Base-by-base conservation (phyloP, 2,113 vertebrate species). In the Saimiri boliviensis region DNA sequence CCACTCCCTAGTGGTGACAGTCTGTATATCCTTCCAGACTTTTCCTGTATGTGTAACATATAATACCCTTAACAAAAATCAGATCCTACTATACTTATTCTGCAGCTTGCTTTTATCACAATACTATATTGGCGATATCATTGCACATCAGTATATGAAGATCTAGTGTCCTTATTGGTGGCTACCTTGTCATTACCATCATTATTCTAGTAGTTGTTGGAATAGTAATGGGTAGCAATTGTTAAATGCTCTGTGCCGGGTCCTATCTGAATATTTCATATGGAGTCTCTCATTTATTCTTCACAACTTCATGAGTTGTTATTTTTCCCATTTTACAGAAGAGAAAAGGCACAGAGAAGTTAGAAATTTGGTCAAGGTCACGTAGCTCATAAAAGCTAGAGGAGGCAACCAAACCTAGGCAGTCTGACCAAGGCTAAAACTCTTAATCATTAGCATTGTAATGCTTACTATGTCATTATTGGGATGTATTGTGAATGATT, bases 31-130 rank as follows among this genome's bases (percentile, higher is more conserved):
- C 54, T 76, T 89, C 47, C 89, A 94, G 71, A 80, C 54, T 84
- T 94, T 56, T 63, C 71, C 27, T 60, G 54, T 86, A 60, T 54
- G 58, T 60, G n/a, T 42, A 90, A 73, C 25, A 60, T 60, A 37
- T 47, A 91, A 79, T 91, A 49, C 42, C 63, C 20, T 96, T 87
- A 89, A 93, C 37, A 60, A 92, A 97, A 94, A 52, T 79, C 86
- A 89, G 21, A 60, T 52, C 49, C 80, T 77, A 40, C 52, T 92
- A 27, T 87, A 66, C 37, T 76, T 68, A 81, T 25, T 95, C 40
- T 74, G 74, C 45, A 74, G 8, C 32, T 88, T 92, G 63, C 71
- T 87, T 95, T 81, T 86, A 85, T 83, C 23, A 74, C 73, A 88
- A 35, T 54, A 45, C 49, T 88, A 27, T 54, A 86, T 30, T 76